Evolutionary conservation across 1,140 invertebrate species (phyloP).

Genomic region (Drosophila nasuta): DNA sequence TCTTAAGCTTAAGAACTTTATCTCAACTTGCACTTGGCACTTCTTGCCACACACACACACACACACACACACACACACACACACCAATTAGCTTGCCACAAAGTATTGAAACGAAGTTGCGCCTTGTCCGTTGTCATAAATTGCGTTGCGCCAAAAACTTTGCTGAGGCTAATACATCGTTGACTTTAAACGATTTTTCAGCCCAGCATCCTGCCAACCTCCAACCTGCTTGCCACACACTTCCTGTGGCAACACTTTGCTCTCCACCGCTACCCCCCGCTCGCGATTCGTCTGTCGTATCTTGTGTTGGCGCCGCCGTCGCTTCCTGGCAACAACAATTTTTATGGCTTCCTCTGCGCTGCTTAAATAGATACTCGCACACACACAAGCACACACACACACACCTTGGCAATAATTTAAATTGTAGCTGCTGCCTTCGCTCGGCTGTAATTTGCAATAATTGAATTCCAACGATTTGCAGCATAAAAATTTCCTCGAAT

Average conservation of each 20-base stretch:
- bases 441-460: constrained; percentile 60
- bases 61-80: no score
- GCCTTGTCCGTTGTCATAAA: constrained; percentile 67
- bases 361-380: constrained; percentile 59
- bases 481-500: constrained; percentile 42
- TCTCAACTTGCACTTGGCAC: constrained; percentile 11
- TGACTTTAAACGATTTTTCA: constrained; percentile 54
- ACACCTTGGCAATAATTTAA: constrained; percentile 62
- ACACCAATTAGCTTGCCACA: constrained; percentile 6
- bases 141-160: constrained; percentile 70
- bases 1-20: constrained; percentile 35
- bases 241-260: background rate
- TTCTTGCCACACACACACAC: no score
- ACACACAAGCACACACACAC: constrained; percentile 3
- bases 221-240: background rate
- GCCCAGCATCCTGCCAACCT: constrained; percentile 2
- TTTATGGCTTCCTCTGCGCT: constrained; percentile 70
- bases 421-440: constrained; percentile 43
- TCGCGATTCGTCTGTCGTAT: constrained; percentile 33
- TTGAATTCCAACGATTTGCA: constrained; percentile 67
- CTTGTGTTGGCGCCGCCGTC: constrained; percentile 54
- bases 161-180: constrained; percentile 62
- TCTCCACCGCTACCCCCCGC: background rate
- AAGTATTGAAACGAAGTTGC: constrained; percentile 35
- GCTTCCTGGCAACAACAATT: constrained; percentile 66